Evolutionary conservation across 53 echinoderm and acorn worm species (phyloP).

Genomic region (Holothuria scabra): DNA sequence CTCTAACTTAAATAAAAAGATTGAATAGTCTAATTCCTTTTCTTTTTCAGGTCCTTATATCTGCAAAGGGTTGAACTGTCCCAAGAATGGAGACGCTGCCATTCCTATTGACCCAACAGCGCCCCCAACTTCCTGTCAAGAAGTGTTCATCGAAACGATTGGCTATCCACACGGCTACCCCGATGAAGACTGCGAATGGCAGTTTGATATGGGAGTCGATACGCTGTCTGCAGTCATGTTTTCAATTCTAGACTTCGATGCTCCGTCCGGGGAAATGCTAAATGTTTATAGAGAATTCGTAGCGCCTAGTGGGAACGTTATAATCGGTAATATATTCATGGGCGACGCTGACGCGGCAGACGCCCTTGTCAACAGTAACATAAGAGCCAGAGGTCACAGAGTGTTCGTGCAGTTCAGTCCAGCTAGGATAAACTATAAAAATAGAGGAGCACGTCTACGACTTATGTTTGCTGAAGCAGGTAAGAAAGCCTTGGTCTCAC

Average conservation of each 20-base stretch:
- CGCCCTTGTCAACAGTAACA: not conserved
- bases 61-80: not conserved
- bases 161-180: constrained; percentile 29
- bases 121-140: not conserved
- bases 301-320: not conserved
- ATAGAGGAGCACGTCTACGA: not conserved
- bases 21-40: no score
- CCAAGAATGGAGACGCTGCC: not conserved
- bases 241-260: constrained; percentile 12
- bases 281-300: not conserved
- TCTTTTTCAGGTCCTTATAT: not conserved
- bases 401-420: not conserved
- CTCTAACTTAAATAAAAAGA: no score
- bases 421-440: not conserved
- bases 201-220: not conserved
- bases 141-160: constrained; percentile 15
- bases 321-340: not conserved
- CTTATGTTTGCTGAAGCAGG: constrained; percentile 36
- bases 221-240: not conserved
- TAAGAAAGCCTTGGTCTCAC: no score
- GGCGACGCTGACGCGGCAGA: not conserved
- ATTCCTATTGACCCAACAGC: no score
- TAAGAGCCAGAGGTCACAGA: not conserved
- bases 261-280: not conserved
- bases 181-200: not conserved